A percentile compares a stretch with the other conserved stretches of the same genome.
Conservation (phyloP, 2,797 vertebrate species). For the Gambelia wislizenii region DNA sequence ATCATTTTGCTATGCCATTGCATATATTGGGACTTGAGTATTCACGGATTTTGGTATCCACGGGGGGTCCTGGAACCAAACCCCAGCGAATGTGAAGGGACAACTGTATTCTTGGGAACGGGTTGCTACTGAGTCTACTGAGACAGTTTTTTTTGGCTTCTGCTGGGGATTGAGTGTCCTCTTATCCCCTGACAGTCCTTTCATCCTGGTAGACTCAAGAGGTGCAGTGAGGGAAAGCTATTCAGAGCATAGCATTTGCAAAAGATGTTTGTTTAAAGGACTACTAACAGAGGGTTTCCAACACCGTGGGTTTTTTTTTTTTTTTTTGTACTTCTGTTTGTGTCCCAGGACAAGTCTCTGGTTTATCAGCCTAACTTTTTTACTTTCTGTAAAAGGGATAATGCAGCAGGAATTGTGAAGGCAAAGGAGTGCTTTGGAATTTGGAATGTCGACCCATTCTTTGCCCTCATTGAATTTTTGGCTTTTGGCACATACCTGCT, state of each 20-base stretch:
- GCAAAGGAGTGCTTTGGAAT: neutral
- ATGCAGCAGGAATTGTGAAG: neutral
- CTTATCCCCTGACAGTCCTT: too few relatives aligned
- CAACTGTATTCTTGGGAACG: too few relatives aligned
- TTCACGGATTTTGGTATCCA: too few relatives aligned
- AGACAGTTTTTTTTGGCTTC: too few relatives aligned
- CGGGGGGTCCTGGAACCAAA: too few relatives aligned
- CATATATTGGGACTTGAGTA: too few relatives aligned
- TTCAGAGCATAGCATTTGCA: neutral
- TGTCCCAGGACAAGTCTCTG: neutral
- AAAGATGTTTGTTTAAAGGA: neutral
- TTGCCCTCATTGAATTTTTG: neutral
- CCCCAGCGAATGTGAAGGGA: too few relatives aligned
- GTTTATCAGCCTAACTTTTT: neutral
- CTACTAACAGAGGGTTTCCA: neutral
- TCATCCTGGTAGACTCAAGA: neutral
- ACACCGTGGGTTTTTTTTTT: too few relatives aligned
- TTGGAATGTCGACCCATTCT: neutral
- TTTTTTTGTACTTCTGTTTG: neutral
- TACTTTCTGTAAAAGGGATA: neutral
- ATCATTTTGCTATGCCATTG: too few relatives aligned
- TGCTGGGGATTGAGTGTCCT: too few relatives aligned
- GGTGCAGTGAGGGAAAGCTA: neutral
- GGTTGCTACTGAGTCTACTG: too few relatives aligned
- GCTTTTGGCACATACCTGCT: neutral